phyloP scores from a whole-genome alignment of 2,113 vertebrate genomes.

The Turdus rufiventris region DNA sequence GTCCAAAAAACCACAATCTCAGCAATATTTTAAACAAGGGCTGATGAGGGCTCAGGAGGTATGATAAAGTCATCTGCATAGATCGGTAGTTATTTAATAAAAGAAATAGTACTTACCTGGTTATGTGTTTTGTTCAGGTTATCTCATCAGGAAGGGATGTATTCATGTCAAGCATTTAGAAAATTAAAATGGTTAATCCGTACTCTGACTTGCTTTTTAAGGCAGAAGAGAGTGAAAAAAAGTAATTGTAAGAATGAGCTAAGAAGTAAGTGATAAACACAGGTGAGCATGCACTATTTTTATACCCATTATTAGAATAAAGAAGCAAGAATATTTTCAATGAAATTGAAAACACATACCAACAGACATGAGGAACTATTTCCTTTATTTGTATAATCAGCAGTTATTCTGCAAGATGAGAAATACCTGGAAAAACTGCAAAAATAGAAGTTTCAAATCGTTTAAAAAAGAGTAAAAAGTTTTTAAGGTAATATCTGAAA shows the following conservation, averaged over 20 bases:
- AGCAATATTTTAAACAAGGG: not conserved
- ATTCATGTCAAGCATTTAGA: not conserved
- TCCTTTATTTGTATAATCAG: not conserved
- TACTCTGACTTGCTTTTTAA: not conserved
- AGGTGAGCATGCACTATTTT: not conserved
- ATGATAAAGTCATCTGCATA: not conserved
- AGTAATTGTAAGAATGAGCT: not conserved
- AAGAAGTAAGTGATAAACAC: not conserved
- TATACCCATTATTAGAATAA: not conserved
- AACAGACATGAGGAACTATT: not conserved
- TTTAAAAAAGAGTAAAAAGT: not conserved
- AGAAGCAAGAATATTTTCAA: not conserved
- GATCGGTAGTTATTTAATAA: not conserved
- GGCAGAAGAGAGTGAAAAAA: not conserved
- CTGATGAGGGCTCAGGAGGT: not conserved
- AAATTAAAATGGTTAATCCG: not conserved
- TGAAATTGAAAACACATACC: not conserved
- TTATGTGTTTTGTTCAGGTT: not conserved
- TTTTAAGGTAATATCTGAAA: not conserved
- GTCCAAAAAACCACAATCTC: not conserved
- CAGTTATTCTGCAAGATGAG: not conserved
- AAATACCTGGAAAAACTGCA: not conserved
- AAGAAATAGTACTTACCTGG: not conserved
- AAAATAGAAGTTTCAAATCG: not conserved
- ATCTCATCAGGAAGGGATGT: not conserved